These are phyloP conservation scores for Scalopus aquaticus DNA, from an alignment of 2,113 vertebrate genomes.

Conservation along the genomic window DNA sequence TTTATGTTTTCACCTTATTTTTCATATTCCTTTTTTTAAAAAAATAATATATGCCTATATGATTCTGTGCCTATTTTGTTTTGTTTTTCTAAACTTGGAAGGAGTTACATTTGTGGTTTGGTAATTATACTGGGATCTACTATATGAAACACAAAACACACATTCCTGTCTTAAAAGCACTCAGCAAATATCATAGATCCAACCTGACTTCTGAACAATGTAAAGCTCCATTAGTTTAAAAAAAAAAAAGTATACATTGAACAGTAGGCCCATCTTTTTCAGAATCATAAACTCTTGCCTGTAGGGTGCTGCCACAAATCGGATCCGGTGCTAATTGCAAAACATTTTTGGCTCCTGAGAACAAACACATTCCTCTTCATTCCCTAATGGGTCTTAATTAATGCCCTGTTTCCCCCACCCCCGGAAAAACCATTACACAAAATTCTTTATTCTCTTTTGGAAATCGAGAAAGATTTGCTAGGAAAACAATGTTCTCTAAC, in stretches of 20 bases:
- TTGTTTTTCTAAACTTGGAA: slow-evolving; percentile 38
- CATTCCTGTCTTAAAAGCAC: background rate
- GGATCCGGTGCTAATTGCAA: background rate
- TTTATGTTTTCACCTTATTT: slow-evolving; percentile 3
- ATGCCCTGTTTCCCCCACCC: background rate
- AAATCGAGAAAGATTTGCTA: background rate
- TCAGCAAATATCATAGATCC: background rate
- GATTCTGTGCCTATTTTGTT: background rate
- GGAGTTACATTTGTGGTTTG: background rate
- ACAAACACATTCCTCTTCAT: slow-evolving; percentile 37
- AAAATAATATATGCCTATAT: background rate
- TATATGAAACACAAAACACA: background rate
- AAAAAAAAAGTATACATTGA: slow-evolving; percentile 58
- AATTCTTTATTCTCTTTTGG: slow-evolving; percentile 28
- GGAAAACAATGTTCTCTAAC: background rate
- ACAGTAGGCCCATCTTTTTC: background rate
- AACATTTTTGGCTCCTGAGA: slow-evolving; percentile 23
- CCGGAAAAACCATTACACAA: background rate
- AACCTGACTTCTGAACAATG: slow-evolving; percentile 45
- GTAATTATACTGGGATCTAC: background rate
- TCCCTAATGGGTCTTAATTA: slow-evolving; percentile 55
- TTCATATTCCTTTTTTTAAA: background rate
- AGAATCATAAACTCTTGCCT: slow-evolving; percentile 37
- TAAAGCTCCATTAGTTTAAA: background rate
- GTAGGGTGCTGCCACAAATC: background rate